A percentile compares a stretch with the other conserved stretches of the same genome.
Evolutionary conservation across 2,113 vertebrate genomes (phyloP).

Genomic region (Pagrus major): DNA sequence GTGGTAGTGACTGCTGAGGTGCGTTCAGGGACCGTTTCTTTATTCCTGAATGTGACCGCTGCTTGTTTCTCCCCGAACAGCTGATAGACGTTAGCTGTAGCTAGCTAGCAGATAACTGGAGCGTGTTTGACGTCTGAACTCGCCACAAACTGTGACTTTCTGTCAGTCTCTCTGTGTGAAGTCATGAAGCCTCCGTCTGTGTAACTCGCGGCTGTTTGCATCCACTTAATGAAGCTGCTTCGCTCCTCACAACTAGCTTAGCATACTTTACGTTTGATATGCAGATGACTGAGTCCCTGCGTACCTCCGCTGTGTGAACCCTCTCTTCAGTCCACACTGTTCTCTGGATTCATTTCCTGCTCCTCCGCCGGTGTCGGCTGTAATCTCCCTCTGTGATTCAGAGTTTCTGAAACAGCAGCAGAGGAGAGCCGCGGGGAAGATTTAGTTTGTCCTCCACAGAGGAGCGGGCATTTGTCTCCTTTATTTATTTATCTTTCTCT

Average conservation of each 20-base stretch:
- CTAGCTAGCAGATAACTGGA: too few species aligned
- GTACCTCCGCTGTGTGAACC: not conserved
- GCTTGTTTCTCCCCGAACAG: too few species aligned
- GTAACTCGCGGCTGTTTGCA: not conserved
- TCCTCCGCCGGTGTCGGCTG: not conserved
- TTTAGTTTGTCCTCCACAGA: constrained; percentile 56
- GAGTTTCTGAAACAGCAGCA: constrained; percentile 43
- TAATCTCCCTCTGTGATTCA: not conserved
- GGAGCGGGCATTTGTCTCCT: constrained; percentile 47
- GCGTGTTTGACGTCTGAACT: too few species aligned
- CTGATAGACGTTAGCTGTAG: too few species aligned
- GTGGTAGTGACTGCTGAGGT: too few species aligned
- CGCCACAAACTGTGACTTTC: too few species aligned
- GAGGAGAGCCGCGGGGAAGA: constrained; percentile 20
- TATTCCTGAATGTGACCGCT: too few species aligned
- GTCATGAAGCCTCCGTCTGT: too few species aligned
- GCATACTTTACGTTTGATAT: not conserved
- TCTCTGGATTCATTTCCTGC: not conserved
- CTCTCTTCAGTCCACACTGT: not conserved
- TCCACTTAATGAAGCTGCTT: too few species aligned
- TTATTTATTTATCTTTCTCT: constrained; percentile 45
- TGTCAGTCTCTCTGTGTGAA: too few species aligned
- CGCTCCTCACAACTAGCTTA: not conserved
- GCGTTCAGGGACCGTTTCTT: too few species aligned
- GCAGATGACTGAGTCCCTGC: not conserved